These are phyloP conservation scores for Zygothrica quintamaculata DNA, from an alignment of 2,888 invertebrate genomes.

Conservation along the genomic window DNA sequence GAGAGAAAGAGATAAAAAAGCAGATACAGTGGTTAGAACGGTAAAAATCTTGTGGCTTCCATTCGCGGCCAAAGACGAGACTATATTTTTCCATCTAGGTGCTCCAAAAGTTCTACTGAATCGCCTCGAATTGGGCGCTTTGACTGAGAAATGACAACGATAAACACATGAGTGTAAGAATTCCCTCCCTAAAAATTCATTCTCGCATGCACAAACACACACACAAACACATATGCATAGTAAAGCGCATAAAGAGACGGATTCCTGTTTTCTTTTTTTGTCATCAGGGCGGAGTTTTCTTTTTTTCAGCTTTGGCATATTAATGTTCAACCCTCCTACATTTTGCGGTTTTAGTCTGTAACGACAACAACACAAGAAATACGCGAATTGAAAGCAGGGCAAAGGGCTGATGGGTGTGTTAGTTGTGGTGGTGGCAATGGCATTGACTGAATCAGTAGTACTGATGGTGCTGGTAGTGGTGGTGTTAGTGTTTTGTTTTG, in stretches of 20 bases:
- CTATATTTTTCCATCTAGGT: slow-evolving; percentile 56
- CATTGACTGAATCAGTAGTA: not conserved
- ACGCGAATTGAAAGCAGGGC: slow-evolving; percentile 3
- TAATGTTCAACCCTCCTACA: slow-evolving; percentile 71
- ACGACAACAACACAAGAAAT: slow-evolving; percentile 24
- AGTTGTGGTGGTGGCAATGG: slow-evolving; percentile 10
- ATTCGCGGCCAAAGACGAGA: slow-evolving; percentile 82
- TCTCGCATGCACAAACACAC: slow-evolving; percentile 11
- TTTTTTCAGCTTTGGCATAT: slow-evolving; percentile 40
- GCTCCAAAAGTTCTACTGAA: slow-evolving; percentile 16
- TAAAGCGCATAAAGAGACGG: slow-evolving; percentile 22
- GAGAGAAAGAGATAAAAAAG: not conserved
- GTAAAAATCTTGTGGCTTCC: slow-evolving; percentile 79
- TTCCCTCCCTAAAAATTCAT: slow-evolving; percentile 37
- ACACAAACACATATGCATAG: slow-evolving; percentile 1
- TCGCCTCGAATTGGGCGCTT: slow-evolving; percentile 24
- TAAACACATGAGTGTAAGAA: slow-evolving; percentile 64
- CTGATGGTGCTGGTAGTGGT: slow-evolving; percentile 15
- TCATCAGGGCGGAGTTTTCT: slow-evolving; percentile 70
- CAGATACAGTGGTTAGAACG: slow-evolving; percentile 26
- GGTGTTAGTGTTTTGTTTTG: slow-evolving; percentile 47
- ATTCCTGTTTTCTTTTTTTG: slow-evolving; percentile 27
- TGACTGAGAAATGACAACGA: slow-evolving; percentile 61
- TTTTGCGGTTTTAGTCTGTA: slow-evolving; percentile 63
- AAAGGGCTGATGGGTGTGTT: slow-evolving; percentile 17